Base-by-base conservation (phyloP, 23 tunicate species). In the Diplosoma virens region DNA sequence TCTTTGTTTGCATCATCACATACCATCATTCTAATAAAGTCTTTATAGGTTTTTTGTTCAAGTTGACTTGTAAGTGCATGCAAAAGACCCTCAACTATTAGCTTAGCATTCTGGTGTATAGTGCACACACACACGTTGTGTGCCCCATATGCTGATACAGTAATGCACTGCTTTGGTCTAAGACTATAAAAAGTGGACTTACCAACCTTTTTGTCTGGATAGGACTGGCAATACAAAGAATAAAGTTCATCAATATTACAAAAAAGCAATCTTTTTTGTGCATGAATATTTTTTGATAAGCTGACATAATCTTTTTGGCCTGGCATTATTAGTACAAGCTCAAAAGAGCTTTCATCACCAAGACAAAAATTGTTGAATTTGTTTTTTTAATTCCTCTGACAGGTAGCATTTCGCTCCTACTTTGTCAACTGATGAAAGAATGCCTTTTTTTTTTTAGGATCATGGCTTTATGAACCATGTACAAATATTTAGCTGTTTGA, bases 121-220 rank as follows among this genome's bases (percentile, higher is more conserved):
- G 53, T 67, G 52, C 74, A 67, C 17, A 67, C 74, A 36, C 74
- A 35, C 20, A 67, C 50, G 20, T 4, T 63, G 27, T 67, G 74
- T 2, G 53, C 21, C 2, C 52, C 52, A 33, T 25, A 2, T 33
- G 52, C 25, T 11, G 74, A 67, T 3, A 67, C 52, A 2, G 74
- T 67, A 18, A 67, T 25, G 21, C 50, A 67, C 11, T 67, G 52
- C 26, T 67, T 67, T 18, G 74, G 74, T 18, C 74, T 33, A 14
- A 67, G 11, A 17, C 7, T 11, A 67, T 16, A 67, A 67, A 67
- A 67, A n/a, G 22, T 11, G 3, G 52, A 11, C 7, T 5, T 6
- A 2, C 74, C 74, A 33, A 67, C 24, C 21, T 34, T 16, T 14
- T 33, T 25, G 18, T 67, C 74, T 17, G 74, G 74, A 67, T 67